Conservation (phyloP, 2,888 invertebrate genomes). For the Drosophila algonquin region DNA sequence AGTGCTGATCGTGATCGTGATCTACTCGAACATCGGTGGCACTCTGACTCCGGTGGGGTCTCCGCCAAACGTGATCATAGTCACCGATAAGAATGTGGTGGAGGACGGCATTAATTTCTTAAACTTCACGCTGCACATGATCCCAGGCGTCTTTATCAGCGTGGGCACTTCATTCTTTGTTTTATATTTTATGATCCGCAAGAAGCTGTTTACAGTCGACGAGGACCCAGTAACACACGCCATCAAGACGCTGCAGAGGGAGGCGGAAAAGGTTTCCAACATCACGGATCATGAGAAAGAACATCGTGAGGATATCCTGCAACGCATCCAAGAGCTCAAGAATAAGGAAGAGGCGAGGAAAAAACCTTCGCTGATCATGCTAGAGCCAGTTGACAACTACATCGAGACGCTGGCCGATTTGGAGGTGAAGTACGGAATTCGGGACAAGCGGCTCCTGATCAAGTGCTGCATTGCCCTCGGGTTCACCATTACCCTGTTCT, state of each 20-base stretch:
- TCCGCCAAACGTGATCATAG: constrained; percentile 87
- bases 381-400: constrained; percentile 85
- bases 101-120: constrained; percentile 89
- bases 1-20: constrained; percentile 92
- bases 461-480: constrained; percentile 89
- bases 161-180: not conserved
- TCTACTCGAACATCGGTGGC: constrained; percentile 95
- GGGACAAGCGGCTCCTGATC: constrained; percentile 88
- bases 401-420: constrained; percentile 85
- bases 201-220: not conserved
- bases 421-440: constrained; percentile 86
- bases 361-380: not conserved
- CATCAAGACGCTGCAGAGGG: not conserved
- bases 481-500: constrained; percentile 91
- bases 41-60: constrained; percentile 95
- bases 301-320: constrained; percentile 86
- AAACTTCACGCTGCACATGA: constrained; percentile 91
- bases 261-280: not conserved
- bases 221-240: not conserved
- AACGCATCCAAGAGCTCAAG: constrained; percentile 88
- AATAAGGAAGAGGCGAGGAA: constrained; percentile 86
- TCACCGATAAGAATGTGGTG: constrained; percentile 70
- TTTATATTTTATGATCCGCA: not conserved
- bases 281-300: not conserved
- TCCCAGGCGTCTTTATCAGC: constrained; percentile 87